Evolutionary conservation across 2,888 invertebrate species (phyloP).

Genomic region (Dasypolia templi): DNA sequence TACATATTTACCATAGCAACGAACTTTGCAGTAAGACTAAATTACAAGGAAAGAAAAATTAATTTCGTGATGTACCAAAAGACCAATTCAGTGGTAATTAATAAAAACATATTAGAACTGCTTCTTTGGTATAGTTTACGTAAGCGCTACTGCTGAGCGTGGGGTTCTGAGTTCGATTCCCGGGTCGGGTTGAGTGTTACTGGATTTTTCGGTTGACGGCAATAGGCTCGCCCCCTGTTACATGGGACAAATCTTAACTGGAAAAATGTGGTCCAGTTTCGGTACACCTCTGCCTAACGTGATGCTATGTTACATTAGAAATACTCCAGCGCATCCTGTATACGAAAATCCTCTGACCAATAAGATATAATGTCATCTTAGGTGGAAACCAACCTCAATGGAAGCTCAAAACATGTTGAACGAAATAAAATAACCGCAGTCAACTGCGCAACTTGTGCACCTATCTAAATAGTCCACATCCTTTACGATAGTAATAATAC

Average conservation of each 20-base stretch:
- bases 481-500: constrained; percentile 51
- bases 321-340: neutral
- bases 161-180: neutral
- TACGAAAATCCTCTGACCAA: neutral
- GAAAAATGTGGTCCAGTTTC: neutral
- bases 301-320: neutral
- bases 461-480: constrained; percentile 71
- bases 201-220: neutral
- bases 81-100: neutral
- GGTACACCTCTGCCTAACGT: neutral
- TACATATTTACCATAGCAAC: neutral
- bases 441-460: constrained; percentile 58
- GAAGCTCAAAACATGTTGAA: constrained; percentile 12
- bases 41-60: neutral
- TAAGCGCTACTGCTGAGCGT: neutral
- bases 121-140: neutral
- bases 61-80: neutral
- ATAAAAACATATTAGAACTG: neutral
- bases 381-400: constrained; percentile 24
- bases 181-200: neutral
- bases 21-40: too few relatives aligned
- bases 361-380: constrained; percentile 23
- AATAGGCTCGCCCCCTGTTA: neutral
- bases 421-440: constrained; percentile 15
- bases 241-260: neutral